Evolutionary conservation across 2,797 vertebrate genomes (phyloP).

Genomic region (Chromis chromis): DNA sequence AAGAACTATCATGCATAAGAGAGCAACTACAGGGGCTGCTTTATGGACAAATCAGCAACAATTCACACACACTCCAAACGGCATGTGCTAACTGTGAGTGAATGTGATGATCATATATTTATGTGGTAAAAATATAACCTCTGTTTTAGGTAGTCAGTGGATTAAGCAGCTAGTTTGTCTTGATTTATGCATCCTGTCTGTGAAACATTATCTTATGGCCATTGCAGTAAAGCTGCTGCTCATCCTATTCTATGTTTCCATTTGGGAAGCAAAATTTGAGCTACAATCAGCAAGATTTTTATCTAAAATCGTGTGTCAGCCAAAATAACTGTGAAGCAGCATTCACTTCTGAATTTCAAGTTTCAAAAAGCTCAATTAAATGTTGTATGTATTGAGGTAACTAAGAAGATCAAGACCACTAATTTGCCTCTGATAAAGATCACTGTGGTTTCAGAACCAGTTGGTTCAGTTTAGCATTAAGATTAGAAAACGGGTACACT

Average conservation of each 20-base stretch:
- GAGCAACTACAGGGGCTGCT: neutral
- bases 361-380: too few relatives aligned
- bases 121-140: neutral
- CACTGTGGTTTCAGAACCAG: too few relatives aligned
- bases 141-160: neutral
- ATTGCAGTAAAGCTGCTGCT: neutral
- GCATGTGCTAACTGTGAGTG: neutral
- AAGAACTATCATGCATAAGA: neutral
- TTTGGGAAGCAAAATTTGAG: neutral
- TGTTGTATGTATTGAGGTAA: too few relatives aligned
- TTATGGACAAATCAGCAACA: neutral
- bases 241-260: neutral
- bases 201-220: neutral
- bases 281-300: constrained; percentile 6
- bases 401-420: too few relatives aligned
- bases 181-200: too few relatives aligned
- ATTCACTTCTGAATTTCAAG: neutral
- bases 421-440: too few relatives aligned
- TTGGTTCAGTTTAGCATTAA: too few relatives aligned
- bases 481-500: neutral
- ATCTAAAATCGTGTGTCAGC: neutral
- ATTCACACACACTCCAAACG: neutral
- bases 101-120: neutral
- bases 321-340: constrained; percentile 16
- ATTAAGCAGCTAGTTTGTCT: neutral